These are phyloP conservation scores for Eulithis prunata DNA, from an alignment of 2,888 invertebrate genomes.

Conservation along the genomic window DNA sequence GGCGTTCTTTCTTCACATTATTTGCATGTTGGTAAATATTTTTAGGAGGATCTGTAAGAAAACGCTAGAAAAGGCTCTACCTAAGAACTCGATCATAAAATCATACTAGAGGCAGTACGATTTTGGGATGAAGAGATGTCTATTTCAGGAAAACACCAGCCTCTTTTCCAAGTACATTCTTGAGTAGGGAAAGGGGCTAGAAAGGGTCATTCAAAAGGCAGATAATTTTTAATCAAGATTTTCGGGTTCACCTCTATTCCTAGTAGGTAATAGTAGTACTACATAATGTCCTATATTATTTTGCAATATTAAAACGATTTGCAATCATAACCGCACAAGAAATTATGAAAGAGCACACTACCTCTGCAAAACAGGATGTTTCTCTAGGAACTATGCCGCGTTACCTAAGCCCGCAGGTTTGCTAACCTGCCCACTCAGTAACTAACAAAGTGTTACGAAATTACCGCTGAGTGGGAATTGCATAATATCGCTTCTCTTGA, in stretches of 20 bases:
- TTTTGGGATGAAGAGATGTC: too few species aligned
- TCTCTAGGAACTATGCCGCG: constrained; percentile 73
- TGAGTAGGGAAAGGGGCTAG: too few species aligned
- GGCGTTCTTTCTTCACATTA: constrained; percentile 47
- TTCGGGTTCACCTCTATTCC: neutral
- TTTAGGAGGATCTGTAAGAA: constrained; percentile 1
- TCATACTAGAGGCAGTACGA: too few species aligned
- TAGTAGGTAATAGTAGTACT: neutral
- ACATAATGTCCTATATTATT: neutral
- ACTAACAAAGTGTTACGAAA: constrained; percentile 64
- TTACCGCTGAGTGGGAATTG: constrained; percentile 53
- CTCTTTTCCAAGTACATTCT: too few species aligned
- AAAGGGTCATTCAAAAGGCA: too few species aligned
- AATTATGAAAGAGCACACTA: constrained; percentile 52
- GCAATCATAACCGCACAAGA: constrained; percentile 21
- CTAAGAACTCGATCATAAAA: neutral
- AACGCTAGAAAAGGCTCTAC: neutral
- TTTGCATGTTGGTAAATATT: constrained; percentile 20
- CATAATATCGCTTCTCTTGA: constrained; percentile 44
- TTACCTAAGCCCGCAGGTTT: constrained; percentile 73
- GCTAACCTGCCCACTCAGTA: constrained; percentile 55
- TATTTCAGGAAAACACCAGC: too few species aligned
- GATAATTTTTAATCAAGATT: too few species aligned
- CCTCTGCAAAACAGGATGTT: constrained; percentile 65
- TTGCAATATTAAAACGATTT: constrained; percentile 8